Evolutionary conservation across 2,888 invertebrate species (phyloP).

Genomic region (Melipona bicolor): DNA sequence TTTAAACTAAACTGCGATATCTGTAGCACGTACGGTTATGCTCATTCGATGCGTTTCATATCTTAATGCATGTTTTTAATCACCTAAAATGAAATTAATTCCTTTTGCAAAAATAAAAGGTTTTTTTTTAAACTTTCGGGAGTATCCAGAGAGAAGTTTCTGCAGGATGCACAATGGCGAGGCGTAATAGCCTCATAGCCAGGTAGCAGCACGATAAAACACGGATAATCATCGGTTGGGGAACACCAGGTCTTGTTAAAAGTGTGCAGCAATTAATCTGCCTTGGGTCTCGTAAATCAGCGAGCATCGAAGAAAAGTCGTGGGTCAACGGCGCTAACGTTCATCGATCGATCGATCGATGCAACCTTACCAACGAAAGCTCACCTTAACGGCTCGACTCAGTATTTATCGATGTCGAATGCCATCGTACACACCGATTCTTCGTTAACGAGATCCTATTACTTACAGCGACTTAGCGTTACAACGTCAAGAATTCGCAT

Average conservation of each 20-base stretch:
- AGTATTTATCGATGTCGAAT: slow-evolving; percentile 52
- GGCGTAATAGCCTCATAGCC: background rate
- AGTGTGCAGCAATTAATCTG: slow-evolving; percentile 23
- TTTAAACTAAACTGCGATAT: background rate
- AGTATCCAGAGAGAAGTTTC: background rate
- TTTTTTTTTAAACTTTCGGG: background rate
- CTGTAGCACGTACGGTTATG: background rate
- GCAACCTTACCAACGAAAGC: slow-evolving; percentile 52
- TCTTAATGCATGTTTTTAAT: no score
- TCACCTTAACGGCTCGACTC: slow-evolving; percentile 46
- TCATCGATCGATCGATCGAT: slow-evolving; percentile 20
- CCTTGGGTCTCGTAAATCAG: slow-evolving; percentile 10
- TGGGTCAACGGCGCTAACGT: slow-evolving; percentile 11
- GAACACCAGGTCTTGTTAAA: slow-evolving; percentile 17
- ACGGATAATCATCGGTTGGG: background rate
- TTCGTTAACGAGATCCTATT: slow-evolving; percentile 64
- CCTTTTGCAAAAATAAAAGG: no score
- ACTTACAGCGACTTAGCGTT: slow-evolving; percentile 24
- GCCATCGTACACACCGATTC: slow-evolving; percentile 51
- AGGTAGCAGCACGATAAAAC: background rate
- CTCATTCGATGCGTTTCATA: background rate
- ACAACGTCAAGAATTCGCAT: background rate
- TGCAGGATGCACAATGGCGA: background rate
- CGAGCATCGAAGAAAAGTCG: slow-evolving; percentile 4
- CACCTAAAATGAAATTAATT: no score